Percentiles rank a stretch among this genome's conserved stretches.
Conservation (phyloP, 1,140 invertebrate species). For the Cecropterus lyciades region DNA sequence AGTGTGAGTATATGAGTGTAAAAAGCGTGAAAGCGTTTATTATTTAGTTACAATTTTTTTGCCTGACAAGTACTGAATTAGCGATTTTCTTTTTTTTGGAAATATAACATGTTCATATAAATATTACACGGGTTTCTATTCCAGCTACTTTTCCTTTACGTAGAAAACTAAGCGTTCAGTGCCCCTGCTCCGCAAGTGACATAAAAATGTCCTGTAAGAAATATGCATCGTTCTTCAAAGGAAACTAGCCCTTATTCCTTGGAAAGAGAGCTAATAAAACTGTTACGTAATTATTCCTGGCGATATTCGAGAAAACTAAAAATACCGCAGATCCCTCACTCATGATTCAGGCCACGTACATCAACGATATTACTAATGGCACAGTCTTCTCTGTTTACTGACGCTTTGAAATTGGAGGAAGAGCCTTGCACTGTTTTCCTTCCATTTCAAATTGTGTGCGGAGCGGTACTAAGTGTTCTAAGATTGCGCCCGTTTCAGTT, state of each 20-base stretch:
- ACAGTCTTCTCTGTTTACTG: conserved; percentile 28
- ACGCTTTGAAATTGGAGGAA: conserved; percentile 32
- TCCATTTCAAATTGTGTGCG: conserved; percentile 33
- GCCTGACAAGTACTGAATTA: too few relatives aligned
- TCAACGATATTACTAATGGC: conserved; percentile 34
- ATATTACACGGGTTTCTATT: too few relatives aligned
- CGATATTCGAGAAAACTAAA: conserved; percentile 24
- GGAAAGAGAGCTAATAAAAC: conserved; percentile 12
- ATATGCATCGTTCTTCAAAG: background rate
- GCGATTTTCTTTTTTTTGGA: too few relatives aligned
- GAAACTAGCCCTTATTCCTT: conserved; percentile 1
- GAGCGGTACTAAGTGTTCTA: conserved; percentile 23
- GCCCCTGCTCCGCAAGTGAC: too few relatives aligned
- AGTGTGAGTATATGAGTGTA: too few relatives aligned
- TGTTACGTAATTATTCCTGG: conserved; percentile 10
- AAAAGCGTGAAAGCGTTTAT: too few relatives aligned
- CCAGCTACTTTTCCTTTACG: too few relatives aligned
- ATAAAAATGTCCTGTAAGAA: background rate
- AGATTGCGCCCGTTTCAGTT: conserved; percentile 17
- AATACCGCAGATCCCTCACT: conserved; percentile 28
- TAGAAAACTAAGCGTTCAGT: too few relatives aligned
- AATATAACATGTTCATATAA: too few relatives aligned
- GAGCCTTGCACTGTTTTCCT: conserved; percentile 28
- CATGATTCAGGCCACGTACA: conserved; percentile 32
- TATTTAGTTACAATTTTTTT: too few relatives aligned